A percentile compares a stretch with the other conserved stretches of the same genome.
Evolutionary conservation across 2,113 vertebrate genomes (phyloP).

Genomic region (Gracilinanus agilis): DNA sequence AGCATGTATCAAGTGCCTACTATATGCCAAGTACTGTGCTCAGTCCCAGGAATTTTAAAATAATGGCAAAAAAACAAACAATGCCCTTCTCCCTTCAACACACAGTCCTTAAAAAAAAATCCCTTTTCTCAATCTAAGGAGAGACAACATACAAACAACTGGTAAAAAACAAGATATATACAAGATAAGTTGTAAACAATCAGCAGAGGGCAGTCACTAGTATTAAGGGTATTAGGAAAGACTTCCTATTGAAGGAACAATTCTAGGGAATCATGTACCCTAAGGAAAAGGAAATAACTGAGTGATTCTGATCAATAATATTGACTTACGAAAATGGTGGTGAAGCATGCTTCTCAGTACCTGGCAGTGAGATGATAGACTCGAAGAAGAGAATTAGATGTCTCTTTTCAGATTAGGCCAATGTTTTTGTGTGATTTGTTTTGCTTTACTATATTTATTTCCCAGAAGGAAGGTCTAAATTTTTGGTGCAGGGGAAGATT

Average conservation of each 20-base stretch:
- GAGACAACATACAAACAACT: background rate
- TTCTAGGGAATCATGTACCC: too few relatives aligned
- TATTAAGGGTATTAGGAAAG: background rate
- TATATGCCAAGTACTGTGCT: background rate
- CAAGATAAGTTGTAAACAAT: background rate
- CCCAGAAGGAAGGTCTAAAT: background rate
- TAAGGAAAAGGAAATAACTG: background rate
- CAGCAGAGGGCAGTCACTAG: background rate
- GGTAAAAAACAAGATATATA: background rate
- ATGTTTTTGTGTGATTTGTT: background rate
- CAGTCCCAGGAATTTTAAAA: background rate
- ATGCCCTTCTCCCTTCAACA: background rate
- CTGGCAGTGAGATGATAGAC: background rate
- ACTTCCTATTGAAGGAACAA: background rate
- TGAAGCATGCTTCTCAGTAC: background rate
- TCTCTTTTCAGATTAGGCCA: background rate
- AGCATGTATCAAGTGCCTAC: background rate
- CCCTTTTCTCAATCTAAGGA: background rate
- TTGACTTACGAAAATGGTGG: background rate
- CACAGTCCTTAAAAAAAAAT: background rate
- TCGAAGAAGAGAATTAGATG: background rate
- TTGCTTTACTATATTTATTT: background rate
- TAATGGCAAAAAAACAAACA: background rate
- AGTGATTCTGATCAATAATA: background rate
- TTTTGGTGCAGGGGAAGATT: background rate